Percentiles rank a stretch among this genome's conserved stretches.
Conservation (phyloP, 2,888 invertebrate genomes). For the Mactromeris polynyma region DNA sequence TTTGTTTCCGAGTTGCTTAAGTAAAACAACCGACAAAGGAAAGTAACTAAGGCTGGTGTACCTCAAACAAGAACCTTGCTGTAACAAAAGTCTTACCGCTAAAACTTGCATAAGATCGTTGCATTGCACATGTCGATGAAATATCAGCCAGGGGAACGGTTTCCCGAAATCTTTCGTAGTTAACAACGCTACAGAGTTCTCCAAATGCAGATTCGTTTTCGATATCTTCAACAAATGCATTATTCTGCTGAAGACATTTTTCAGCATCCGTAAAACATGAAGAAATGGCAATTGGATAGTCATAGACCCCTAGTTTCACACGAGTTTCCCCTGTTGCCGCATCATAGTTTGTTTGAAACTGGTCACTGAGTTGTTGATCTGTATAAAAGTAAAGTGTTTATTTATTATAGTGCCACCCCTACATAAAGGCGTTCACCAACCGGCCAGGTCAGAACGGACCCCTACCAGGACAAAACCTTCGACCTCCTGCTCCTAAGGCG, state of each 20-base stretch:
- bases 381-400: too few species aligned
- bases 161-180: not conserved
- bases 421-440: too few species aligned
- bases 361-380: not conserved
- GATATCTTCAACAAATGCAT: not conserved
- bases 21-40: too few species aligned
- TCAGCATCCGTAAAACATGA: slow-evolving; percentile 2
- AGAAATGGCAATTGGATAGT: not conserved
- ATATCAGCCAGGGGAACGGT: not conserved
- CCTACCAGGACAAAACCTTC: too few species aligned
- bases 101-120: not conserved
- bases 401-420: too few species aligned
- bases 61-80: too few species aligned
- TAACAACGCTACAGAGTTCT: not conserved
- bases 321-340: slow-evolving; percentile 13
- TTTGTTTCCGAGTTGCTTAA: too few species aligned
- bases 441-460: too few species aligned
- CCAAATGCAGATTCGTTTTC: not conserved
- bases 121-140: not conserved
- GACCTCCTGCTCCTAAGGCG: too few species aligned
- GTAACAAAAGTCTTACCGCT: too few species aligned
- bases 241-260: not conserved
- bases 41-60: too few species aligned
- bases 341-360: not conserved
- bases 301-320: not conserved